Base-by-base conservation (phyloP, 35 echinoderm and acorn worm genomes). In the Lytechinus variegatus region DNA sequence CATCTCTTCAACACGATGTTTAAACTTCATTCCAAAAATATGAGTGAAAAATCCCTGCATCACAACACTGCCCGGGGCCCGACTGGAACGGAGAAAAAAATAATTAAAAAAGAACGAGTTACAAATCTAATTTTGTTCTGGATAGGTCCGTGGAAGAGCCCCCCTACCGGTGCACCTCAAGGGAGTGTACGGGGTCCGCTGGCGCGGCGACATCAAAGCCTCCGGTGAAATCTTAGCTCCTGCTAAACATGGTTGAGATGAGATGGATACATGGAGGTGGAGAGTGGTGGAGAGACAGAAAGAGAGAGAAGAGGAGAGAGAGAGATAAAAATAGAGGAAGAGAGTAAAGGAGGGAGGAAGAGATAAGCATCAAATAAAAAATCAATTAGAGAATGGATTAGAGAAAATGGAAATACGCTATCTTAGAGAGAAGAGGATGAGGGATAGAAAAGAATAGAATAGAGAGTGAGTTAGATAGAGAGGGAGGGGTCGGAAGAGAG, bases 121-220 rank as follows among this genome's bases (percentile, higher is more conserved):
- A 93, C 92, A 93, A 93, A 93, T 93, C 54, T 93, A 93, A 93
- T 93, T 93, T 93, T 53, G 92, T 24, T 54, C 53, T 27, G 54
- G 55, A 93, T 33, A 55, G 92, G 53, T n/a, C 29, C 52, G 92
- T 57, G 88, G 1, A 52, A 54, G 54, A 57, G 92, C 54, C 28
- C 92, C 92, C 92, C 92, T 93, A 93, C 92, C 92, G 92, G 9
- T 55, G 54, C 4, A 54, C 92, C 92, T n/a, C 92, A 24, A 27
- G 92, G 92, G 92, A 93, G 29, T 93, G 92, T 10, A 27, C 92
- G 28, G 92, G 92, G 92, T 55, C 92, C 92, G 92, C 27, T 54
- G 92, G 92, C 53, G 92, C 92, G 92, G 92, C 92, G 55, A 93
- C 92, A 56, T 93, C 92, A 93, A 93, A 93, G 92, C 92, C 27